Evolutionary conservation across 2,888 invertebrate species (phyloP), one percentile per base, ranked within the genome.

Genomic region (Zygothrica quintamaculata): DNA sequence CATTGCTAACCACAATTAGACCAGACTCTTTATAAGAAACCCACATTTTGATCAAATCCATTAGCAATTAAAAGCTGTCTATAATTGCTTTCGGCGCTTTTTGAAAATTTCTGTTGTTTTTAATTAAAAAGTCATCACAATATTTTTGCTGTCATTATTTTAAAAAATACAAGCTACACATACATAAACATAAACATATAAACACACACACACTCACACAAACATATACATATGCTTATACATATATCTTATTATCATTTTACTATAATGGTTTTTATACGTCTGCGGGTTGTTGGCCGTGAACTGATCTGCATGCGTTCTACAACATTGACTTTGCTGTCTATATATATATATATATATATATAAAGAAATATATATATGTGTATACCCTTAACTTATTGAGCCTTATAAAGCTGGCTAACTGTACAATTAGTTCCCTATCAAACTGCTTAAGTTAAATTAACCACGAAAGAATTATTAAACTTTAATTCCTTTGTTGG

Each of bases 91-190:
- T 74, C 55, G 44, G 34, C 50, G 29, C 34, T 61, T 55, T 68
- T 55, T 68, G 51, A 52, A 36, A 29, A 5, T 33, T 36, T 29
- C 37, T 51, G 42, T 58, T 62, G 67, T 42, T 64, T 76, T 79
- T 86, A 72, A 86, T 80, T 80, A 86, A 84, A 86, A 86, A 80
- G 84, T 77, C 77, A 84, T 70, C 74, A 79, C 60, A 67, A 85
- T 60, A 71, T 82, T 75, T 65, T 64, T 51, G 51, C 44, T 68
- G 53, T 25, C 53, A 62, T 53, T 72, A 50, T 46, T 37, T 57
- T 43, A 7, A 34, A 36, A 39, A 34, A 34, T 13, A 5, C 12
- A 2, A 1, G 18, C n/a, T 1, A 13, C 15, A 47, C 22, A 34
- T 22, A 6, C 11, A 1, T n/a, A 29, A 8, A 29, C 9, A 29